phyloP scores from a whole-genome alignment of 2,888 invertebrate species.

The Acrobasis consociella region DNA sequence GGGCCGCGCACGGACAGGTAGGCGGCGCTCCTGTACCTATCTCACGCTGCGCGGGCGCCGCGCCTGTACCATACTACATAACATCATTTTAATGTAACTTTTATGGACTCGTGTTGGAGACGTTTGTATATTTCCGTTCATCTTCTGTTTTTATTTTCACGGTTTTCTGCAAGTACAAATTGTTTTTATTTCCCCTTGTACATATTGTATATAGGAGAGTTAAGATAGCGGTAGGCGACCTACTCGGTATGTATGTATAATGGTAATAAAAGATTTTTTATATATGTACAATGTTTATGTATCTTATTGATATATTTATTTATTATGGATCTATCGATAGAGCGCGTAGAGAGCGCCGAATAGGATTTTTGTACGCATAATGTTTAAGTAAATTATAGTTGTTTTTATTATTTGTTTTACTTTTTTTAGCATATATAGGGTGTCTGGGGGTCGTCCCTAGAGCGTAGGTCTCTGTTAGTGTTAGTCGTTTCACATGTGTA shows the following conservation, averaged over 20 bases:
- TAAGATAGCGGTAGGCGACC: constrained; percentile 62
- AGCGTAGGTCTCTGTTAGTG: constrained; percentile 62
- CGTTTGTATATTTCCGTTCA: constrained; percentile 72
- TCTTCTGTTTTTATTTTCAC: constrained; percentile 67
- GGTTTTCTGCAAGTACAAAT: constrained; percentile 83
- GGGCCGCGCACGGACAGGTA: constrained; percentile 80
- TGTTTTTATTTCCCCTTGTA: constrained; percentile 82
- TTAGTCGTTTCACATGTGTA: constrained; percentile 61
- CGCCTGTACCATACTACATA: constrained; percentile 56
- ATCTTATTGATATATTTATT: constrained; percentile 76
- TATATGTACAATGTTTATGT: constrained; percentile 77
- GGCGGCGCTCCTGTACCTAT: constrained; percentile 55
- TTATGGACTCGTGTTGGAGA: constrained; percentile 49
- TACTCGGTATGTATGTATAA: constrained; percentile 67
- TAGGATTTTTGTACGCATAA: constrained; percentile 79
- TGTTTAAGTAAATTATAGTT: constrained; percentile 80
- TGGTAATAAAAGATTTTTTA: constrained; percentile 66
- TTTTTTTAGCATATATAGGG: constrained; percentile 60
- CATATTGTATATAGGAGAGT: constrained; percentile 80
- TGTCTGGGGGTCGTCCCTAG: constrained; percentile 50
- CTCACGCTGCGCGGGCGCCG: constrained; percentile 54
- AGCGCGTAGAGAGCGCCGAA: constrained; percentile 62
- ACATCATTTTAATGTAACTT: constrained; percentile 48
- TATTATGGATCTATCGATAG: constrained; percentile 66
- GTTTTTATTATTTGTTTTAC: constrained; percentile 76